Evolutionary conservation across 2,113 vertebrate genomes (phyloP).

Genomic region (Hiodon tergisus): DNA sequence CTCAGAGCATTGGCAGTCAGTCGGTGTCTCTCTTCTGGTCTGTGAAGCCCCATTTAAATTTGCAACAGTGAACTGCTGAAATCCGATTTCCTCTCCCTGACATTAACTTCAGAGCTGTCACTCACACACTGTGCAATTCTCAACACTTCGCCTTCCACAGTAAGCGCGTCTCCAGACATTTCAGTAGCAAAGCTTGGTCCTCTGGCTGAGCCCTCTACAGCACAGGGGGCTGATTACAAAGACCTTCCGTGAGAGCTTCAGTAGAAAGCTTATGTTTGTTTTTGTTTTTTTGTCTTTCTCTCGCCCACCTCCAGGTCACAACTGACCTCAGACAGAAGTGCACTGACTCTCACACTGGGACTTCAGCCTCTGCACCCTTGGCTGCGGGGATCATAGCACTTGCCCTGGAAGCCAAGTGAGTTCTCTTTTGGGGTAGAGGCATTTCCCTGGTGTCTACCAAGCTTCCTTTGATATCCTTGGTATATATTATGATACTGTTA

Average conservation of each 20-base stretch:
- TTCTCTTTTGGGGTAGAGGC: conserved; percentile 3
- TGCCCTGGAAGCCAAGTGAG: conserved; percentile 94
- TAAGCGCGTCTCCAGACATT: not conserved
- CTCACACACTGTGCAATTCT: conserved; percentile 18
- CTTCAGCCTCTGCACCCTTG: conserved; percentile 86
- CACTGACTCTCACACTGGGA: conserved; percentile 91
- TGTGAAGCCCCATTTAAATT: conserved; percentile 19
- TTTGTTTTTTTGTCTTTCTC: not conserved
- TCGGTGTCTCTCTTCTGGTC: conserved; percentile 17
- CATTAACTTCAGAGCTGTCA: conserved; percentile 21
- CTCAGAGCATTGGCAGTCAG: conserved; percentile 8
- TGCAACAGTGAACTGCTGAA: conserved; percentile 8
- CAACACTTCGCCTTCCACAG: conserved; percentile 24
- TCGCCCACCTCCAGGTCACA: conserved; percentile 68
- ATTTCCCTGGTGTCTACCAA: no score
- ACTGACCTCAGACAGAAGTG: conserved; percentile 94
- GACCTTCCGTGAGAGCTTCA: not conserved
- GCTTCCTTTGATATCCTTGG: no score
- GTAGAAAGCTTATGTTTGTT: not conserved
- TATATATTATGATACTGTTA: no score
- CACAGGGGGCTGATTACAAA: not conserved
- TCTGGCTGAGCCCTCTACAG: not conserved
- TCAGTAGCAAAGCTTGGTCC: not conserved
- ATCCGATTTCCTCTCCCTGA: conserved; percentile 4
- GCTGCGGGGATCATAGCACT: conserved; percentile 96